These are phyloP conservation scores for Channa maculata DNA, from an alignment of 2,113 vertebrate genomes.

Conservation along the genomic window DNA sequence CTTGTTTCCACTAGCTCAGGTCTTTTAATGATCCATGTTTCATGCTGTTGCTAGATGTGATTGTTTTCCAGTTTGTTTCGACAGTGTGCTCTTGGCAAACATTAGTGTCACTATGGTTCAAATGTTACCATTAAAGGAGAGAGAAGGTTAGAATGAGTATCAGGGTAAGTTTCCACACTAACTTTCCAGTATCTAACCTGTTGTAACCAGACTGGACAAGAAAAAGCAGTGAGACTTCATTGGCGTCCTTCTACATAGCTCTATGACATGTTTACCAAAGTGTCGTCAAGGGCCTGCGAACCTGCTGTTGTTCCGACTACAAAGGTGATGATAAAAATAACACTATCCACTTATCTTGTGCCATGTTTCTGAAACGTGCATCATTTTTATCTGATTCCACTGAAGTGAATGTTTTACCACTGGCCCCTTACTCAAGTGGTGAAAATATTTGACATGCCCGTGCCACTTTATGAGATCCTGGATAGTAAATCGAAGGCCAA, in stretches of 20 bases:
- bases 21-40: constrained; percentile 40
- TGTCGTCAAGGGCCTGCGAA: constrained; percentile 31
- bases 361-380: constrained; percentile 7
- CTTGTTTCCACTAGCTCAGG: constrained; percentile 52
- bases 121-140: constrained; percentile 71
- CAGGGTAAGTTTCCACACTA: constrained; percentile 35
- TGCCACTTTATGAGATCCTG: neutral
- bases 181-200: constrained; percentile 46
- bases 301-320: constrained; percentile 6
- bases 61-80: constrained; percentile 15
- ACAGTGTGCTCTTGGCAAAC: constrained; percentile 41
- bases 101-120: constrained; percentile 43
- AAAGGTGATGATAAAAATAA: constrained; percentile 36
- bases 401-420: neutral
- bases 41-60: constrained; percentile 19
- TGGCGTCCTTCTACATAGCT: constrained; percentile 33
- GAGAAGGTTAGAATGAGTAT: constrained; percentile 25
- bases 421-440: no score
- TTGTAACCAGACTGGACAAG: constrained; percentile 46
- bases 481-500: constrained; percentile 5
- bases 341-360: constrained; percentile 14
- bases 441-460: neutral
- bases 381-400: constrained; percentile 1
- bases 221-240: constrained; percentile 45
- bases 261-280: constrained; percentile 66